A percentile compares a stretch with the other conserved stretches of the same genome.
phyloP scores from a whole-genome alignment of 1,140 invertebrate genomes.

The Drosophila novamexicana region DNA sequence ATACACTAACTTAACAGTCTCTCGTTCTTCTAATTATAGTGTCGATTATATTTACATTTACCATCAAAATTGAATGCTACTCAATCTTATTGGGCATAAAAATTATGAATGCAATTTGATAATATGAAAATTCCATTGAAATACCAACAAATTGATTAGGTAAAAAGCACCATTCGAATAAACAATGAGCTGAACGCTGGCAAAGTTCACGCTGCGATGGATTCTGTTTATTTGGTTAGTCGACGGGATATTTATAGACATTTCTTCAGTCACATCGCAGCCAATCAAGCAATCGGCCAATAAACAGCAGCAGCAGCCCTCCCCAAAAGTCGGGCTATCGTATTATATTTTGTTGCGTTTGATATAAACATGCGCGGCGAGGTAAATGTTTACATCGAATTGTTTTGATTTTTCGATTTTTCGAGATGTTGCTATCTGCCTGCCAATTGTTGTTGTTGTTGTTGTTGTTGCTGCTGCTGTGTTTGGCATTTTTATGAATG shows the following conservation, averaged over 20 bases:
- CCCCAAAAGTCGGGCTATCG: constrained; percentile 48
- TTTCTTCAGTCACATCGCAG: constrained; percentile 62
- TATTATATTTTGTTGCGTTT: constrained; percentile 49
- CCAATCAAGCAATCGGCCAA: constrained; percentile 20
- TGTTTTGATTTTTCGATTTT: constrained; percentile 66
- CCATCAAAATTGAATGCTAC: too few relatives aligned
- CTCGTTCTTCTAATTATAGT: too few relatives aligned
- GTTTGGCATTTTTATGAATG: constrained; percentile 77
- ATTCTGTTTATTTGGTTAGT: constrained; percentile 56
- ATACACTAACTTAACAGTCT: too few relatives aligned
- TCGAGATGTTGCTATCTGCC: constrained; percentile 22
- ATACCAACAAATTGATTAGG: neutral
- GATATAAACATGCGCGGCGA: constrained; percentile 62
- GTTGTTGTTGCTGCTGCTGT: constrained; percentile 32
- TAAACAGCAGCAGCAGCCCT: constrained; percentile 26
- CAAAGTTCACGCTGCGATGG: constrained; percentile 19
- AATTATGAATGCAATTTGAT: neutral
- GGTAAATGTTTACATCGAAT: constrained; percentile 65
- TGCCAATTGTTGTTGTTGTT: constrained; percentile 8
- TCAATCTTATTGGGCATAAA: too few relatives aligned
- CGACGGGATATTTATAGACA: constrained; percentile 62
- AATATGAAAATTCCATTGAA: neutral
- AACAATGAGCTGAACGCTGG: neutral
- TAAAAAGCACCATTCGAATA: constrained; percentile 5
- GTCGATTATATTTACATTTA: too few relatives aligned